Percentiles rank a stretch among this genome's conserved stretches.
phyloP scores from a whole-genome alignment of 2,113 vertebrate genomes.

The Vidua chalybeata region DNA sequence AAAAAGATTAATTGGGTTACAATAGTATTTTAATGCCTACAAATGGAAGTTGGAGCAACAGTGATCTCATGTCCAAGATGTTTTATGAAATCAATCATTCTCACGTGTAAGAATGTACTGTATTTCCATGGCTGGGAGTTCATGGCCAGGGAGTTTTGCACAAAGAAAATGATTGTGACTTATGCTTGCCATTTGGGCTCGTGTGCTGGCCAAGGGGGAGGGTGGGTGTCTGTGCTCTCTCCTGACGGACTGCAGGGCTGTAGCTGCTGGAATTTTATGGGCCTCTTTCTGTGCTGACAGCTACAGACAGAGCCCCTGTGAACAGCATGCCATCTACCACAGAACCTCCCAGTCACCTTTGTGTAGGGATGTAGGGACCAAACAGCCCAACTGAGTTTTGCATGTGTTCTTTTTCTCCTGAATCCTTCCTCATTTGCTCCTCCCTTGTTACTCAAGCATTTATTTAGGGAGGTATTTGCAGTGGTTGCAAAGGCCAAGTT shows the following conservation, averaged over 20 bases:
- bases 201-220: slow-evolving; percentile 23
- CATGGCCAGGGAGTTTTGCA: slow-evolving; percentile 38
- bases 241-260: slow-evolving; percentile 56
- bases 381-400: neutral
- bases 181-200: slow-evolving; percentile 52
- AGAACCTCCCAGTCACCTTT: neutral
- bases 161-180: slow-evolving; percentile 61
- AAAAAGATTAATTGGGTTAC: neutral
- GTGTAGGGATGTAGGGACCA: neutral
- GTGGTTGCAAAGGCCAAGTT: neutral
- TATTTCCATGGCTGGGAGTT: neutral
- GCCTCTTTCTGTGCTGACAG: slow-evolving; percentile 35
- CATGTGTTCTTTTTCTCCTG: neutral
- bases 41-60: neutral
- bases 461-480: neutral
- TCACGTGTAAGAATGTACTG: neutral
- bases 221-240: slow-evolving; percentile 51
- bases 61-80: neutral
- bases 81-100: neutral
- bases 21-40: neutral
- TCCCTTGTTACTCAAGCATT: neutral
- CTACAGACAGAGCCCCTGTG: slow-evolving; percentile 7
- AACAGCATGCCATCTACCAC: slow-evolving; percentile 37
- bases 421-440: neutral
- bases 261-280: slow-evolving; percentile 65